phyloP scores from a whole-genome alignment of 1,140 invertebrate genomes.

The Carcinoscorpius rotundicauda region DNA sequence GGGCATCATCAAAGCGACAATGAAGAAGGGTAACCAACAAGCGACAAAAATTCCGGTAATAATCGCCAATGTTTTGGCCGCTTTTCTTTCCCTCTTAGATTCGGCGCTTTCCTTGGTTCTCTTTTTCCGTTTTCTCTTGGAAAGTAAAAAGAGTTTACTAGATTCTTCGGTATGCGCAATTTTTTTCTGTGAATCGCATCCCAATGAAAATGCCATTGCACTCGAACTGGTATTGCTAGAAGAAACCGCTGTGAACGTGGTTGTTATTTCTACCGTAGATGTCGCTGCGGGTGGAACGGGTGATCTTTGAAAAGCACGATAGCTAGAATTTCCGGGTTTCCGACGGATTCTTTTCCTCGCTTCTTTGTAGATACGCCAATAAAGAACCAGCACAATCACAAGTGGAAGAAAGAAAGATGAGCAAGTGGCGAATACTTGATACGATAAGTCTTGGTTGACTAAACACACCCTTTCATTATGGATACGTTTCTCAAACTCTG shows the following conservation, averaged over 20 bases:
- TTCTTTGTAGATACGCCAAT: slow-evolving; percentile 63
- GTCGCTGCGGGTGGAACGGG: slow-evolving; percentile 11
- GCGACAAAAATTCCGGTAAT: slow-evolving; percentile 67
- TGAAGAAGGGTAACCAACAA: slow-evolving; percentile 89
- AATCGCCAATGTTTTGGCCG: slow-evolving; percentile 36
- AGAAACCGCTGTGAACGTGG: slow-evolving; percentile 10
- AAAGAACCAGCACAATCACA: slow-evolving; percentile 77
- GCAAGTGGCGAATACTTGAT: slow-evolving; percentile 60
- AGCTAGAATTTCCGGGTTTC: slow-evolving; percentile 18
- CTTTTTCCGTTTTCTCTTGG: slow-evolving; percentile 8
- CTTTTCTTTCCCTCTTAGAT: slow-evolving; percentile 61
- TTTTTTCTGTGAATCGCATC: slow-evolving; percentile 11
- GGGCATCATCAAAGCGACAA: slow-evolving; percentile 72
- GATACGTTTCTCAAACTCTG: slow-evolving; percentile 66
- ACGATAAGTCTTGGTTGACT: slow-evolving; percentile 85
- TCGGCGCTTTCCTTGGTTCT: slow-evolving; percentile 4
- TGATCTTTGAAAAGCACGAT: slow-evolving; percentile 13
- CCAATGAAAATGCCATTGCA: slow-evolving; percentile 1
- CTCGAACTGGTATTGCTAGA: slow-evolving; percentile 13
- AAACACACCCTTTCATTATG: slow-evolving; percentile 65
- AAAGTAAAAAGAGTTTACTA: neutral
- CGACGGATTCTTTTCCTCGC: slow-evolving; percentile 19
- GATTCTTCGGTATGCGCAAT: slow-evolving; percentile 8
- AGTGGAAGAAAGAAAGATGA: slow-evolving; percentile 91
- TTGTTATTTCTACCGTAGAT: slow-evolving; percentile 8